Evolutionary conservation across 2,888 invertebrate genomes (phyloP), one percentile per base, ranked within the genome.

Genomic region (Cataglyphis altisquamis): DNA sequence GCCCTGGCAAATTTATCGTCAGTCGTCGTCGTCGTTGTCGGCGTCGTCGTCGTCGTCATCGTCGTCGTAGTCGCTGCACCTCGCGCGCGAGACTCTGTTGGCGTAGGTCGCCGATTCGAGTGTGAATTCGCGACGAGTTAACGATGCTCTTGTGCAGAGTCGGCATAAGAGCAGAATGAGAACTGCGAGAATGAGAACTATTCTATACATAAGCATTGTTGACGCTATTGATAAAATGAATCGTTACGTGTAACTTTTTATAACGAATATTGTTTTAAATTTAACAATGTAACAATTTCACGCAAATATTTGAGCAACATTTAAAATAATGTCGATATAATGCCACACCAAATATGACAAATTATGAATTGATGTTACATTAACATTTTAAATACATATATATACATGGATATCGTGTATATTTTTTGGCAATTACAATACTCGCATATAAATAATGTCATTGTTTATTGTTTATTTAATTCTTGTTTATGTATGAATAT

Each of bases 41-140:
- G 21, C 32, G 39, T 45, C 12, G 39, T 10, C 68, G 41, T 39
- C 39, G 39, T 36, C 32, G 64, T 68, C 48, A 48, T n/a, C 66
- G 45, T 67, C 1, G n/a, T 68, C 45, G 55, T 45, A 15, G 29
- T 52, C 64, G 57, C 32, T 68, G 48, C 68, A 73, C 64, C 60
- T 66, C 63, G 83, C 8, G 83, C 64, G 55, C 36, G 45, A 60
- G 73, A 48, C 25, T 80, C 60, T 73, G 89, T 90, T 90, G 89
- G 63, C 90, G 86, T 90, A 90, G 90, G 90, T 90, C 90, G 5
- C 41, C 78, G 60, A 72, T 80, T 72, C 73, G 25, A 72, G 60
- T 36, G 55, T 55, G 48, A 82, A 55, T 82, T 82, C 63, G 63
- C 52, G 45, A 15, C n/a, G 62, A 29, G 78, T 12, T 63, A 77